Evolutionary conservation across 2,113 vertebrate species (phyloP).

Genomic region (Stigmatopora nigra): DNA sequence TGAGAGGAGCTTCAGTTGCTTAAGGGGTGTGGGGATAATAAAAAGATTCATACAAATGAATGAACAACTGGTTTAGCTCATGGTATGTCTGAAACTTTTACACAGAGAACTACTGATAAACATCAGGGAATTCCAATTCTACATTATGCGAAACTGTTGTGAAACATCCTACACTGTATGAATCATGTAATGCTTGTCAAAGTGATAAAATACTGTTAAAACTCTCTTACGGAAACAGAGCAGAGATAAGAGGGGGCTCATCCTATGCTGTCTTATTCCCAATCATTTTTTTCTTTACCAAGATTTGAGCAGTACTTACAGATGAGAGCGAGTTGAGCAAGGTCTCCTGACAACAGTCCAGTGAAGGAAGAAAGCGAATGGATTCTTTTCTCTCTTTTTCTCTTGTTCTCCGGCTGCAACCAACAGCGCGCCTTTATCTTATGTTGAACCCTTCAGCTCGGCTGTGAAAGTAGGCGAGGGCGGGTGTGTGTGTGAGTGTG

Average conservation of each 20-base stretch:
- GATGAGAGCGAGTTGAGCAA: slow-evolving; percentile 36
- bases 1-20: background rate
- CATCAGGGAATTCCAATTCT: slow-evolving; percentile 10
- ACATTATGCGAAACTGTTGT: background rate
- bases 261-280: background rate
- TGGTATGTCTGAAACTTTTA: background rate
- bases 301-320: slow-evolving; percentile 57
- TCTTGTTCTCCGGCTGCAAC: slow-evolving; percentile 38
- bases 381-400: slow-evolving; percentile 30
- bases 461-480: slow-evolving; percentile 41
- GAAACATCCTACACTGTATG: slow-evolving; percentile 1
- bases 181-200: background rate
- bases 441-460: slow-evolving; percentile 51
- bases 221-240: background rate
- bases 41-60: background rate
- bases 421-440: slow-evolving; percentile 60
- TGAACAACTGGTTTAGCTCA: background rate
- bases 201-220: background rate
- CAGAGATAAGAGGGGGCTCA: background rate
- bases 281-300: background rate
- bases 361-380: slow-evolving; percentile 55
- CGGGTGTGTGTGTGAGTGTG: slow-evolving; percentile 25
- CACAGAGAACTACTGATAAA: slow-evolving; percentile 22
- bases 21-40: background rate
- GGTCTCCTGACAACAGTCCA: slow-evolving; percentile 41